Evolutionary conservation across 2,888 invertebrate species (phyloP), one percentile per base, ranked within the genome.

Genomic region (Helicoverpa assulta): DNA sequence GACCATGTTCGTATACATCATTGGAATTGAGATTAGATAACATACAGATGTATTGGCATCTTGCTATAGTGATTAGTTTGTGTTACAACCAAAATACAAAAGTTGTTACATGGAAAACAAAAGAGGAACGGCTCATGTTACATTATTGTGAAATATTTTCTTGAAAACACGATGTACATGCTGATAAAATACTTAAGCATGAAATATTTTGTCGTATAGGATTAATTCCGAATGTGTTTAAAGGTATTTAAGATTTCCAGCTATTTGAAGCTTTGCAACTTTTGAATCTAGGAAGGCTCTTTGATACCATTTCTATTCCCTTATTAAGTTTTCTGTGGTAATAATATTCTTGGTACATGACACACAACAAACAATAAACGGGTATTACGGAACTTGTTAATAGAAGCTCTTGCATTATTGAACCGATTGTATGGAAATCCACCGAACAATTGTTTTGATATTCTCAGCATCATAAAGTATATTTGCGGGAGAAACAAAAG

Each of bases 401-500:
- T 83, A 75, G 79, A 79, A 83, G 59, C 79, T 73, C 63, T 79
- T 83, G 84, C 79, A 83, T 83, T 85, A 85, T 84, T 85, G 85
- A 81, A 79, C 63, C 82, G 73, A 83, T 83, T 83, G 83, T 83
- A 85, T 83, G 85, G 85, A 81, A 83, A 83, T 83, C 55, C 51
- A 8, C 37, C 51, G 78, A 75, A 75, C 77, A 75, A 79, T 73
- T 64, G 84, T 85, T 83, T 77, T 83, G 71, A 82, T 84, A 80
- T 82, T 80, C 78, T 61, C 71, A 64, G 61, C 59, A 73, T 80
- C 75, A 80, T 82, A 80, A 84, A 80, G 64, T 72, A 84, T 74
- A 84, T 84, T 81, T 76, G 59, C 73, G 21, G 64, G 60, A 77
- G 79, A 82, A 81, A 71, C 76, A 78, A 73, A 69, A 80, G 60